Evolutionary conservation across 2,113 vertebrate genomes (phyloP).

Genomic region (Pavo muticus): DNA sequence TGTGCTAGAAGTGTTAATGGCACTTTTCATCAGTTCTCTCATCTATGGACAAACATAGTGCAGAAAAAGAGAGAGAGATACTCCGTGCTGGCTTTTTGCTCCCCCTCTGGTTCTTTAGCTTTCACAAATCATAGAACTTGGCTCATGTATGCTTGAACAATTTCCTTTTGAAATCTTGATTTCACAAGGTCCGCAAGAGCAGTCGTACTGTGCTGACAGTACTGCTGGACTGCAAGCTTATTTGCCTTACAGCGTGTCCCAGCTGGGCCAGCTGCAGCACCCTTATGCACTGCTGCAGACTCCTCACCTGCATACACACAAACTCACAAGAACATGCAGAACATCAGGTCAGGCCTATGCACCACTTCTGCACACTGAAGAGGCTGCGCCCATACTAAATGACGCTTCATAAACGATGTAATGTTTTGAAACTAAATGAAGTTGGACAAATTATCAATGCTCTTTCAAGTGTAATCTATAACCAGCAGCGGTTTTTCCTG

Average conservation of each 20-base stretch:
- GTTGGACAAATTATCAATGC: background rate
- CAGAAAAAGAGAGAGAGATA: background rate
- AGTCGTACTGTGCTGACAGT: background rate
- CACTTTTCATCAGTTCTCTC: conserved; percentile 35
- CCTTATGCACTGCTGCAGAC: background rate
- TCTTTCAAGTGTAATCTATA: background rate
- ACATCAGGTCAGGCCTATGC: background rate
- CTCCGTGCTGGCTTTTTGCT: background rate
- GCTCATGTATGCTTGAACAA: background rate
- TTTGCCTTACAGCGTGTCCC: background rate
- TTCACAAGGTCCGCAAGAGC: background rate
- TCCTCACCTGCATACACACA: background rate
- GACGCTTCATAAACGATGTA: background rate
- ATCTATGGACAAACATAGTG: conserved; percentile 11
- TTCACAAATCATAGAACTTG: background rate
- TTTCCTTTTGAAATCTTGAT: background rate
- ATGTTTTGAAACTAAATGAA: background rate
- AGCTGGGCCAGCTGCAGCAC: background rate
- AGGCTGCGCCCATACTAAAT: background rate
- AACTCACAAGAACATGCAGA: accelerated
- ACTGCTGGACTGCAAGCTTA: background rate
- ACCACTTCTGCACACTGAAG: background rate
- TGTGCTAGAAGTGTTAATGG: background rate
- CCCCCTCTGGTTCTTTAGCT: background rate
- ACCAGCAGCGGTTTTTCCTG: background rate